These are phyloP conservation scores for Epinephelus malabaricus DNA, from an alignment of 2,797 vertebrate genomes.

Conservation along the genomic window DNA sequence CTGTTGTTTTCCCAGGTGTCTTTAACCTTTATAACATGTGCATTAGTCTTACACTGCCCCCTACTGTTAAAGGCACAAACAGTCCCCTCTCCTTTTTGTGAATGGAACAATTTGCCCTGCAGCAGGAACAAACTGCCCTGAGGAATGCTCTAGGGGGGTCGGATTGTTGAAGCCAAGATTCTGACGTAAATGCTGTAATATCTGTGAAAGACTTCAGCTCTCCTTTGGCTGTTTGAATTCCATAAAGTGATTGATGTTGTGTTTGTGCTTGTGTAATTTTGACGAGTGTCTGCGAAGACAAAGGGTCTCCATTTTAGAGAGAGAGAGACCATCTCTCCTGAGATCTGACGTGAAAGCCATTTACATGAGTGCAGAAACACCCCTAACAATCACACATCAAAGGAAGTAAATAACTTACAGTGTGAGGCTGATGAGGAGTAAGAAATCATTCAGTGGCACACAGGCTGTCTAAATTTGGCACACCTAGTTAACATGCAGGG, in stretches of 20 bases:
- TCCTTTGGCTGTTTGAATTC: not conserved
- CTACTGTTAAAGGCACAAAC: conserved; percentile 11
- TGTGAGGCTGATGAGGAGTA: conserved; percentile 15
- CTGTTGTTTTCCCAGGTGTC: not conserved
- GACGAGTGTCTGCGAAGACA: conserved; percentile 4
- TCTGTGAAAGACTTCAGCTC: not conserved
- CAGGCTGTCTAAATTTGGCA: conserved; percentile 28
- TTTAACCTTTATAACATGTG: conserved; percentile 3
- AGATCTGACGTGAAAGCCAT: conserved; percentile 12
- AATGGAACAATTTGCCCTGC: not conserved
- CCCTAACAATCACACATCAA: conserved; percentile 19
- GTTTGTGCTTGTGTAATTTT: not conserved
- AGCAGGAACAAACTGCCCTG: not conserved
- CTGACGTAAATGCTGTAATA: not conserved
- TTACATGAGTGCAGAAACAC: not conserved
- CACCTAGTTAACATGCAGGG: conserved; percentile 33
- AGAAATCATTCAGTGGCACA: not conserved
- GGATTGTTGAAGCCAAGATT: not conserved
- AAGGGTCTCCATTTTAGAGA: conserved; percentile 3
- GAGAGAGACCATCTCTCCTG: not conserved
- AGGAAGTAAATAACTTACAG: conserved; percentile 1
- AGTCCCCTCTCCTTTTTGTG: not conserved
- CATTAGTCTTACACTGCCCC: conserved; percentile 26
- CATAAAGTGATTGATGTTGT: not conserved
- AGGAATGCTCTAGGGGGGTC: not conserved